Evolutionary conservation across 30 jellyfish, hydroid and myxozoan species (phyloP).

Genomic region (Sanderia malayensis): DNA sequence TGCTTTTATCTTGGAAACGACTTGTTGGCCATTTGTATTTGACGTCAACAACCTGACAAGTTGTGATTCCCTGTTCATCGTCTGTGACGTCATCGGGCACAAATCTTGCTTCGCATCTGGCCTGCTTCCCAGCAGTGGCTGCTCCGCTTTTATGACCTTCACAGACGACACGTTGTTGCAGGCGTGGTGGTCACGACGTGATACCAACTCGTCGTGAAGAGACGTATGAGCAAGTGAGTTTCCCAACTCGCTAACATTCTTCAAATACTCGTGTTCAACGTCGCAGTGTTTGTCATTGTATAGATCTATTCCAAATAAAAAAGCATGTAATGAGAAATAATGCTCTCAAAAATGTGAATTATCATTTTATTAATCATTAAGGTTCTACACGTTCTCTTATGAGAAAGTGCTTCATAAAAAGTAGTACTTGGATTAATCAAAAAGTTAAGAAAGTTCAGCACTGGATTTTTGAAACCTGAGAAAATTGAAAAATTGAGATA

Average conservation of each 20-base stretch:
- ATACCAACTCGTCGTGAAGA: slow-evolving; percentile 25
- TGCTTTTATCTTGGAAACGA: background rate
- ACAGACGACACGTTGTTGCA: background rate
- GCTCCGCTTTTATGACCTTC: background rate
- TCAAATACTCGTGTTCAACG: slow-evolving; percentile 44
- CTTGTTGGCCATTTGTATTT: background rate
- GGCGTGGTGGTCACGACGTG: slow-evolving; percentile 13
- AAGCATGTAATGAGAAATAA: too few relatives aligned
- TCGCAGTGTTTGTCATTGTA: slow-evolving; percentile 26
- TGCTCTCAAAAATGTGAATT: too few relatives aligned
- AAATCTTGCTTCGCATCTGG: background rate
- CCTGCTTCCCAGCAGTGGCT: background rate
- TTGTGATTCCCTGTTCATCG: background rate
- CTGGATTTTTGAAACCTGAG: too few relatives aligned
- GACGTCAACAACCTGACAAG: slow-evolving; percentile 5
- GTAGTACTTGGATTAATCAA: too few relatives aligned
- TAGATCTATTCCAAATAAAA: background rate
- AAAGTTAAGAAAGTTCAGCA: too few relatives aligned
- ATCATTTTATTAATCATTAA: too few relatives aligned
- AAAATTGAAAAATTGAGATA: too few relatives aligned
- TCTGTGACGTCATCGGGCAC: background rate
- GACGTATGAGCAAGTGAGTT: slow-evolving; percentile 55
- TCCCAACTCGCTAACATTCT: slow-evolving; percentile 37
- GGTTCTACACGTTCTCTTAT: too few relatives aligned
- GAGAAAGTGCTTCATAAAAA: too few relatives aligned